Base-by-base conservation (phyloP, 2,888 invertebrate genomes). In the Stegana nigrithorax region DNA sequence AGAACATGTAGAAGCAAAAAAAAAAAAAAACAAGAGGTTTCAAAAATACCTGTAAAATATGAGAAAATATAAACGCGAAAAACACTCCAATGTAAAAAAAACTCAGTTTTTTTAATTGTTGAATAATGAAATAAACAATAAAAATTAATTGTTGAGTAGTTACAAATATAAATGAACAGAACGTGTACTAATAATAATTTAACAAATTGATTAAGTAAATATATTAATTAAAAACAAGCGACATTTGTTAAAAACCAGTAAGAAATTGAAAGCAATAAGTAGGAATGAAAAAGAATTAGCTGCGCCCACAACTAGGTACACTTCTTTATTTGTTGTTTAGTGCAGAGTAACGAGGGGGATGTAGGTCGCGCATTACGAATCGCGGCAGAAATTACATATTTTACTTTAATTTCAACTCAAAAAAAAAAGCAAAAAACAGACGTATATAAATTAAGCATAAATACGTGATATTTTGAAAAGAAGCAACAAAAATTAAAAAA, bases 41-140 rank as follows among this genome's bases (percentile, higher is more conserved):
- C 81, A 81, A 72, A 81, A 80, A 80, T 74, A 81, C 81, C 82
- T 81, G 81, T 78, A 70, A 72, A 25, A 58, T 59, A 29, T 36
- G n/a, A 45, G 14, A 60, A 60, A 14, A 26, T 45, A 23, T 12
- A 29, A 47, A 58, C 14, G 2, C 10, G n/a, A n/a, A 58, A 44
- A 58, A 32, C 44, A 29, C 58, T 29, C 44, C 58, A 58, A 58
- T 50, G 59, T 25, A 21, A 51, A 36, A 19, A 19, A 45, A 19
- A 26, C 60, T 68, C 61, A 67, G 65, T 58, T 59, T 62, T 55
- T 36, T 32, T 55, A 36, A 55, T 76, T 76, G 79, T 76, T 75
- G 73, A 78, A 64, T 71, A 73, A 78, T 78, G 74, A 71, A 19
- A 53, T n/a, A 66, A 47, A 59, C 64, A 57, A 66, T 63, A 58